A percentile compares a stretch with the other conserved stretches of the same genome.
Evolutionary conservation across 2,113 vertebrate genomes (phyloP).

Genomic region (Thermophis baileyi): DNA sequence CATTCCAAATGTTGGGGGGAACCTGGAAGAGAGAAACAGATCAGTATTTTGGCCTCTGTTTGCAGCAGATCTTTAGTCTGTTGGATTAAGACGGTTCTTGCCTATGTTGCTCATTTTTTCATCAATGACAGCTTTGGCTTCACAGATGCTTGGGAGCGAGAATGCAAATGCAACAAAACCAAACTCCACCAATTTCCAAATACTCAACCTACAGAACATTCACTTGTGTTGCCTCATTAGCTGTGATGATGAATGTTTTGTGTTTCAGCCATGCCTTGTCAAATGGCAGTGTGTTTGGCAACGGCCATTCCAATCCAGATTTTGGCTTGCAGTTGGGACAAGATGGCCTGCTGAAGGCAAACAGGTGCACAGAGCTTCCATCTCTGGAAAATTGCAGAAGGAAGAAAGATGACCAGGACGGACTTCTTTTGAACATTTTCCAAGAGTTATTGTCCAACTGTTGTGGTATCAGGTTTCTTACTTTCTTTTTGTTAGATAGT

Average conservation of each 20-base stretch:
- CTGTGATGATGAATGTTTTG: conserved; percentile 8
- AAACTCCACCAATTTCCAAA: neutral
- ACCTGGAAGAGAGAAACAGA: neutral
- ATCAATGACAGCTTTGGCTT: neutral
- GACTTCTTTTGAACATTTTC: neutral
- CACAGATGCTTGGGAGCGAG: neutral
- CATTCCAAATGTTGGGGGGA: neutral
- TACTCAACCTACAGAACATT: neutral
- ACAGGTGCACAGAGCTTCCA: neutral
- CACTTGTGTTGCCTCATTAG: neutral
- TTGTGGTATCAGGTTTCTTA: neutral
- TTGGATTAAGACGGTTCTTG: too few relatives aligned
- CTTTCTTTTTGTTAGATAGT: too few relatives aligned
- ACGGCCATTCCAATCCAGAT: neutral
- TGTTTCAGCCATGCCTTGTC: neutral
- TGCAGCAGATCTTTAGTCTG: neutral
- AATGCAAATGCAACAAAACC: neutral
- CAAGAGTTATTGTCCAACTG: neutral
- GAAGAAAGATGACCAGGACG: neutral
- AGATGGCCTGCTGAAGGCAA: neutral
- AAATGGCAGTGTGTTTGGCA: neutral
- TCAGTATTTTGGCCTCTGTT: too few relatives aligned
- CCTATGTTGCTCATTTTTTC: neutral
- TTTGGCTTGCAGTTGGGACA: neutral
- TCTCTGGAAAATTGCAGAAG: neutral